Base-by-base conservation (phyloP, 2,888 invertebrate species). In the Lycophotia porphyrea region DNA sequence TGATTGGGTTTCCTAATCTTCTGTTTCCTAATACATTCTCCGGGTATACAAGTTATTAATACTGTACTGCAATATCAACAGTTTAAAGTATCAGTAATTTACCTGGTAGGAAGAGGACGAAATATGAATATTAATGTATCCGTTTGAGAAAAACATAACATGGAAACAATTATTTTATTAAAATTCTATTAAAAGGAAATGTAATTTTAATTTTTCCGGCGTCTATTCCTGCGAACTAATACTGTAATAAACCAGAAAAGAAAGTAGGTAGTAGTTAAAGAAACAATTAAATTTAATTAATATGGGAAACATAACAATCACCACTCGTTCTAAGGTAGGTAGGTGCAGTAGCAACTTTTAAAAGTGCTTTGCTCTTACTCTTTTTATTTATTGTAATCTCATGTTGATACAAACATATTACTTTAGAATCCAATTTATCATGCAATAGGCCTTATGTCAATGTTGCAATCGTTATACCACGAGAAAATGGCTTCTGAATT, bases 271-370 rank as follows among this genome's bases (percentile, higher is more conserved):
- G 8, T 65, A 4, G 31, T 49, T 24, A 31, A 65, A 36, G 15
- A 27, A 42, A 78, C 27, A 36, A 24, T 72, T 27, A 58, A 61
- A 64, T 27, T 1, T 70, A 24, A 42, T 52, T 21, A 65, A 55
- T 47, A 63, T 39, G 61, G 18, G 47, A 75, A 76, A 60, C 21
- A 2, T 47, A 2, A 34, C 5, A 44, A 58, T 15, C 5, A 5
- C 11, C 21, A 15, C 11, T 42, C 0, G n/a, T 39, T 47, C 5
- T 58, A 18, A 34, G 21, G 31, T 52, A 52, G 24, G 11, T 21
- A 34, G 1, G 21, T 31, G 34, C 5, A 60, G 58, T 60, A 3
- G 13, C 55, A 58, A 18, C 27, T 55, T n/a, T 55, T 15, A 7
- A 55, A 27, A 55, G 15, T 27, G 5, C 5, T 15, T 27, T 18